Base-by-base conservation (phyloP, 2,888 invertebrate genomes). In the Xestia ashworthii region DNA sequence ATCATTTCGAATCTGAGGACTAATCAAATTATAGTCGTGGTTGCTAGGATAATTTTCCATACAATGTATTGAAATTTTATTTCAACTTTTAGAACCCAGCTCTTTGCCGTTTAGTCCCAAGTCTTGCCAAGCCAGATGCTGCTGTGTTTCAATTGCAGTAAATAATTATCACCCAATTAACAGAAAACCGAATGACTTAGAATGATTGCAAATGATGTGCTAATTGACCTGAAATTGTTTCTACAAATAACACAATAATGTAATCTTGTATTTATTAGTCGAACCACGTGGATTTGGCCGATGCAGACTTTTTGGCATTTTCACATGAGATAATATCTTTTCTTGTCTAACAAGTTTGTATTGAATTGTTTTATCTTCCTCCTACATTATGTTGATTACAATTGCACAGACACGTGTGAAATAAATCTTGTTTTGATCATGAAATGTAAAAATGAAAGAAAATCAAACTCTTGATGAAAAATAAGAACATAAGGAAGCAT, bases 261-360 rank as follows among this genome's bases (percentile, higher is more conserved):
- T 64, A 53, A 48, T 75, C 22, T 19, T 62, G 25, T 22, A 69
- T 25, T 19, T 22, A 38, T n/a, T n/a, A 3, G 22, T 55, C 38
- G n/a, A 19, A 64, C 71, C 71, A 84, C 82, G 76, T 84, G 71
- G 58, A 53, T 67, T 62, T 67, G 14, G 14, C 0, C 5, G 25
- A 44, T 38, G 19, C 50, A 58, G 55, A 44, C 16, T 55, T 73
- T 48, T 25, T 3, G n/a, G 50, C 16, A 14, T 44, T 19, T 60
- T 80, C 44, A 32, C 64, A 66, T 22, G 48, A 82, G 41, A 64
- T 55, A 41, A 16, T n/a, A 74, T 44, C n/a, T 55, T 55, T 22
- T 44, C 32, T 58, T 58, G 19, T 50, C 55, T 46, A 75, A 75
- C 25, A 60, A 50, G 44, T 64, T 5, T 60, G 58, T 74, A 50